Conservation (phyloP, 2,888 invertebrate genomes). For the Mesopsocus fuscifrons region DNA sequence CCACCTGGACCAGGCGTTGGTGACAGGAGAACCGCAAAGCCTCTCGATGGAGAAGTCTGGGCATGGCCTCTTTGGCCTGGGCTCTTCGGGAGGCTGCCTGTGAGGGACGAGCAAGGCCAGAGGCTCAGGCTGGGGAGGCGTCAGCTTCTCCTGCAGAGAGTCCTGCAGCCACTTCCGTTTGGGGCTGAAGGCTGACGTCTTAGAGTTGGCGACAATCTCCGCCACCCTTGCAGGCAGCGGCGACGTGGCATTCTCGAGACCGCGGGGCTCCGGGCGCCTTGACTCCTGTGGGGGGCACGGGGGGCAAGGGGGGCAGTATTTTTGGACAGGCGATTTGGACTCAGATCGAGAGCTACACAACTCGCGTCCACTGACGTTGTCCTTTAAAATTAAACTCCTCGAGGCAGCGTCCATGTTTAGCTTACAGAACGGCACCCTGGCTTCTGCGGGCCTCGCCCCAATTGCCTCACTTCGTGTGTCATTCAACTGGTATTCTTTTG, state of each 20-base stretch:
- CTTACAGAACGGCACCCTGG: not conserved
- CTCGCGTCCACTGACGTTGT: not conserved
- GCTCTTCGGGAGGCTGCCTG: not conserved
- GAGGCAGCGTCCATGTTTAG: not conserved
- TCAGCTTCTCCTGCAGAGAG: conserved; percentile 3
- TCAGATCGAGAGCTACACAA: not conserved
- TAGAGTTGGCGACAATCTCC: not conserved
- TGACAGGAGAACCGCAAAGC: conserved; percentile 4
- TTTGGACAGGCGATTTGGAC: conserved; percentile 7
- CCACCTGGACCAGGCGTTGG: too few relatives aligned
- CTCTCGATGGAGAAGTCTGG: conserved; percentile 4
- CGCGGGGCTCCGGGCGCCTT: too few relatives aligned
- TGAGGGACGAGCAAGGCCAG: too few relatives aligned
- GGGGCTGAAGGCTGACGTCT: conserved; percentile 5
- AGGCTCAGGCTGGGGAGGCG: not conserved
- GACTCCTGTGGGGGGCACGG: conserved; percentile 7
- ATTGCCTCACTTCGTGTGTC: conserved; percentile 6
- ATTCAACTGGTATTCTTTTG: conserved; percentile 9
- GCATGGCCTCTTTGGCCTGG: not conserved
- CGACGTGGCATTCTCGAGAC: conserved; percentile 1
- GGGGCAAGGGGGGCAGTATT: too few relatives aligned
- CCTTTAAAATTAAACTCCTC: not conserved
- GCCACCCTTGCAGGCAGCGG: not conserved
- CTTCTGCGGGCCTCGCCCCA: not conserved
- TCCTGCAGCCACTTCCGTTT: conserved; percentile 8